These are phyloP conservation scores for Psittacula derbiana DNA, from an alignment of 2,797 vertebrate genomes.

Conservation along the genomic window DNA sequence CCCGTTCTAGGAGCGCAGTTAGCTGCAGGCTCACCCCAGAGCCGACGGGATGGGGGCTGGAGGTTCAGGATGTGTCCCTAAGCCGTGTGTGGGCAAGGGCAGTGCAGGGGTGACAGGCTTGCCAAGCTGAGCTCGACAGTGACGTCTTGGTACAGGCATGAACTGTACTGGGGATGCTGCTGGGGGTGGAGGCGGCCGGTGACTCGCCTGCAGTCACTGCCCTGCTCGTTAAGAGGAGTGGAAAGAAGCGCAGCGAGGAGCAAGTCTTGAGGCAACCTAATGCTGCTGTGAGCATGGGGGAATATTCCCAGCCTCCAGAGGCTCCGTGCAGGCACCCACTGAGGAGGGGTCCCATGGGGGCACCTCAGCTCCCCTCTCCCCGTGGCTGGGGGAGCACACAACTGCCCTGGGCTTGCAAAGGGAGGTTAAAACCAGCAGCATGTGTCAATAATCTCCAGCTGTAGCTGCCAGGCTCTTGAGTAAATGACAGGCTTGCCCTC, in stretches of 20 bases:
- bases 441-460: neutral
- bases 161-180: conserved; percentile 18
- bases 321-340: neutral
- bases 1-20: rapidly evolving
- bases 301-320: neutral
- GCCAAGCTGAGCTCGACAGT: neutral
- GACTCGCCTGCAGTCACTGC: conserved; percentile 8
- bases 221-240: neutral
- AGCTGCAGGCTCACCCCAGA: neutral
- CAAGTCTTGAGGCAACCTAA: conserved; percentile 19
- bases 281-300: neutral
- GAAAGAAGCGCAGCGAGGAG: neutral
- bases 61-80: neutral
- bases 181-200: neutral
- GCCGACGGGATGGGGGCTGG: neutral
- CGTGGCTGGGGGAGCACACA: neutral
- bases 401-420: neutral
- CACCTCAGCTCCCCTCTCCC: neutral
- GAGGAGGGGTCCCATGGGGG: neutral
- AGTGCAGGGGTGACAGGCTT: neutral
- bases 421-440: neutral
- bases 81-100: neutral
- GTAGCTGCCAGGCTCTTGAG: neutral
- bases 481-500: neutral
- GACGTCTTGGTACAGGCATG: neutral